phyloP scores from a whole-genome alignment of 2,797 vertebrate genomes.

The Xenopus petersii region DNA sequence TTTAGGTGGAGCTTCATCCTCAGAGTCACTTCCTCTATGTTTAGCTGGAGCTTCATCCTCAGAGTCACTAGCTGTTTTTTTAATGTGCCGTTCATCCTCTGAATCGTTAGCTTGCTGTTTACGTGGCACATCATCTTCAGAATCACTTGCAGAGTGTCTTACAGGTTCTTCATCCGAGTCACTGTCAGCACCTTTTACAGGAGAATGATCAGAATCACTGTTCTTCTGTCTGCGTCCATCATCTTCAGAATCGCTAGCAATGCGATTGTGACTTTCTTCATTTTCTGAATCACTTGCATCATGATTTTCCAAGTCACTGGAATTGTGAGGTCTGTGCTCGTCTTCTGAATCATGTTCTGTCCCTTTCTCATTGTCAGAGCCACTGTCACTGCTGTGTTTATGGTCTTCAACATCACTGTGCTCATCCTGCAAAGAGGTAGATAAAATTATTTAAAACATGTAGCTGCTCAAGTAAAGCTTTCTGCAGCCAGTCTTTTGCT shows the following conservation, averaged over 20 bases:
- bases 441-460: too few relatives aligned
- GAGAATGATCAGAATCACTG: slow-evolving; percentile 65
- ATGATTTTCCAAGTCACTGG: slow-evolving; percentile 70
- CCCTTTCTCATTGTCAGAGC: slow-evolving; percentile 67
- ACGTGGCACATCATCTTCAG: slow-evolving; percentile 51
- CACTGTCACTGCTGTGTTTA: slow-evolving; percentile 58
- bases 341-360: slow-evolving; percentile 50
- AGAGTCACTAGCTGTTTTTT: slow-evolving; percentile 58
- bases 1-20: slow-evolving; percentile 62
- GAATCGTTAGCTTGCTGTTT: slow-evolving; percentile 38
- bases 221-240: slow-evolving; percentile 53
- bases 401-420: slow-evolving; percentile 75
- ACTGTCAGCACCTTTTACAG: slow-evolving; percentile 56
- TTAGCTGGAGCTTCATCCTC: slow-evolving; percentile 54
- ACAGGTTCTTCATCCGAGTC: slow-evolving; percentile 64
- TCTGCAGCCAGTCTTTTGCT: too few relatives aligned
- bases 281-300: slow-evolving; percentile 71
- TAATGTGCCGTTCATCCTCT: slow-evolving; percentile 36
- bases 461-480: too few relatives aligned
- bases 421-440: slow-evolving; percentile 71
- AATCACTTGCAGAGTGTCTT: slow-evolving; percentile 50
- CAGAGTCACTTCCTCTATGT: slow-evolving; percentile 58
- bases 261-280: slow-evolving; percentile 54
- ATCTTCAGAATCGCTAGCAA: slow-evolving; percentile 69
- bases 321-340: slow-evolving; percentile 56